Evolutionary conservation across 1,140 invertebrate genomes (phyloP).

Genomic region (Drosophila baimaii): DNA sequence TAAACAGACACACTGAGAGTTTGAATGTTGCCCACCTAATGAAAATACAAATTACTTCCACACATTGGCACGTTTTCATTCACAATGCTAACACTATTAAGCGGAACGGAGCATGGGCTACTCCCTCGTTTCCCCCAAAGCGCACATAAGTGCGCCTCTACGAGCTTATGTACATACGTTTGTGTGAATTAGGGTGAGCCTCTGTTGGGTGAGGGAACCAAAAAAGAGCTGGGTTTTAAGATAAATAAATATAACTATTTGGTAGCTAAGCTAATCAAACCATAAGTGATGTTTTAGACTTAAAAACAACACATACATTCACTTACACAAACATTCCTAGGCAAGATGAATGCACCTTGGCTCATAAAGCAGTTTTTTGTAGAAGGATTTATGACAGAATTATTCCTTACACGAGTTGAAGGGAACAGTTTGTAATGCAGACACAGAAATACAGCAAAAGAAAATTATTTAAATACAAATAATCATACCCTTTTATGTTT

Average conservation of each 20-base stretch:
- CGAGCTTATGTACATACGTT: neutral
- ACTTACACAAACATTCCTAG: too few relatives aligned
- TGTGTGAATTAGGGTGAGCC: neutral
- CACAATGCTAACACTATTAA: slow-evolving; percentile 48
- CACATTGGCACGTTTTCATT: slow-evolving; percentile 60
- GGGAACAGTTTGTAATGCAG: too few relatives aligned
- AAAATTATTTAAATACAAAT: too few relatives aligned
- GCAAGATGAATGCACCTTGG: neutral
- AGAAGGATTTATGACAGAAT: too few relatives aligned
- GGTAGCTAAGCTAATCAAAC: too few relatives aligned
- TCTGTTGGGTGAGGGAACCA: too few relatives aligned
- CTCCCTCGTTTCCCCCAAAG: neutral
- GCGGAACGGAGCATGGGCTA: slow-evolving; percentile 4
- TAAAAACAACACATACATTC: too few relatives aligned
- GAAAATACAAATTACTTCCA: slow-evolving; percentile 73
- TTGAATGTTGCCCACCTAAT: slow-evolving; percentile 60
- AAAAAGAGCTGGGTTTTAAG: too few relatives aligned
- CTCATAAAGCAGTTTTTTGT: neutral
- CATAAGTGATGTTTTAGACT: too few relatives aligned
- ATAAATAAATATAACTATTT: neutral
- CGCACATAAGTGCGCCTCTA: neutral
- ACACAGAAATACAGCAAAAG: too few relatives aligned
- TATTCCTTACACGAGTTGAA: too few relatives aligned
- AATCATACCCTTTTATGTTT: too few relatives aligned
- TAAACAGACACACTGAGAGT: slow-evolving; percentile 30